Base-by-base conservation (phyloP, 2,113 vertebrate species). In the Crotalus horridus region DNA sequence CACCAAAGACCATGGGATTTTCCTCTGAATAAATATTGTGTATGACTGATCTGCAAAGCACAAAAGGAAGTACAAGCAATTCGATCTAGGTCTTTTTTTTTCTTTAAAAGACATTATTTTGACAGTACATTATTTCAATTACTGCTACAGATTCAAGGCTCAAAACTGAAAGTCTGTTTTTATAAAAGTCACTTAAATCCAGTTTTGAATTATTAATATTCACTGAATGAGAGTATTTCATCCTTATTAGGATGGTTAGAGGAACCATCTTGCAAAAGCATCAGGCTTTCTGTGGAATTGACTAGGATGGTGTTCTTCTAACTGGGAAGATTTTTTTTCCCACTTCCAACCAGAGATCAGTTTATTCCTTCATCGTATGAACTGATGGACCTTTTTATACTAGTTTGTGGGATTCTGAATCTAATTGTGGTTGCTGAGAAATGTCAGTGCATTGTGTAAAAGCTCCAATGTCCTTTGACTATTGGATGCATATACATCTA, bases 361-460 rank as follows among this genome's bases (percentile, higher is more conserved):
- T 81, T 91, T 94, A 94, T 93, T 92, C 21, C 59, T 91, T 93
- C 61, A 94, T 61, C 88, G 58, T 51, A 8, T 88, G 43, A 91
- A 88, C 69, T 91, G 90, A 92, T 89, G 56, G 89, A 88, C 53
- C 12, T 11, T 59, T 74, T 93, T 91, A 88, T 51, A 46, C 87
- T 6, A 90, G 3, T 64, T 39, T 0, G 4, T 74, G 90, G 93
- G 93, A 74, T 91, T 94, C 91, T 91, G 92, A 92, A 87, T 86
- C 3, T 48, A 87, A 58, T n/a, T 93, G 93, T 61, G 58, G 89
- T 90, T 88, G 26, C 29, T 59, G 51, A 90, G 92, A 4, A 12
- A 74, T 54, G 54, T 2, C 0, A 0, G 54, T 92, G 92, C 33
- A 81, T 90, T 90, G 88, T 93, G 92, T 91, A 92, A 94, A 93